Base-by-base conservation (phyloP, 1,140 invertebrate genomes). In the Hyphantria cunea region DNA sequence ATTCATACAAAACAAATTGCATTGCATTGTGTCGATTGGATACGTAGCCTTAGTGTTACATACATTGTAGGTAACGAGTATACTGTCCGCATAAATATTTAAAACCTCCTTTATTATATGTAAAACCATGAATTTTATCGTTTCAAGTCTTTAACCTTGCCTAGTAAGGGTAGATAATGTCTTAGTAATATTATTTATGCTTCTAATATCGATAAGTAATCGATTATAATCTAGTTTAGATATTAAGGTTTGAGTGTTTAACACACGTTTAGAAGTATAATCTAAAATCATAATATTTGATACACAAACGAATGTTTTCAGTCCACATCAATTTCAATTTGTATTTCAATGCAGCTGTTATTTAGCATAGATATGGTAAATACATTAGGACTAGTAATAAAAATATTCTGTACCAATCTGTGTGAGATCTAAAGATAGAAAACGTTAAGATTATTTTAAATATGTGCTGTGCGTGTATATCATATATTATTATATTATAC, bases 21-120 rank as follows among this genome's bases (percentile, higher is more conserved):
- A 25, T 5, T 25, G n/a, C 17, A 25, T n/a, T n/a, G n/a, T n/a
- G n/a, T n/a, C n/a, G n/a, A n/a, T n/a, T n/a, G 17, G 17, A 5
- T 25, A 25, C 17, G 5, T 5, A 25, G 17, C 17, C 5, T 25
- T 25, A 25, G 1, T 25, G 5, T 9, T 50, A 7, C 11, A 12
- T 10, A 51, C 53, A 50, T 51, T 56, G 53, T 50, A 11, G n/a
- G 31, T 55, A 58, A 37, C 37, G 14, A 34, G 50, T 32, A 41
- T 59, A 33, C 14, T 48, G 34, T 8, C 49, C 25, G 33, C 64
- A 78, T 78, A 74, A 81, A 78, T 81, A 77, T 79, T 81, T 66
- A 78, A 74, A 70, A 79, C 71, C 63, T 66, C 70, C 74, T 72
- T 68, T 69, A 67, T 70, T 68, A 53, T 53, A 74, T 76, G 72